These are phyloP conservation scores for Ectemnius cavifrons DNA, from an alignment of 2,888 invertebrate species.

Conservation along the genomic window DNA sequence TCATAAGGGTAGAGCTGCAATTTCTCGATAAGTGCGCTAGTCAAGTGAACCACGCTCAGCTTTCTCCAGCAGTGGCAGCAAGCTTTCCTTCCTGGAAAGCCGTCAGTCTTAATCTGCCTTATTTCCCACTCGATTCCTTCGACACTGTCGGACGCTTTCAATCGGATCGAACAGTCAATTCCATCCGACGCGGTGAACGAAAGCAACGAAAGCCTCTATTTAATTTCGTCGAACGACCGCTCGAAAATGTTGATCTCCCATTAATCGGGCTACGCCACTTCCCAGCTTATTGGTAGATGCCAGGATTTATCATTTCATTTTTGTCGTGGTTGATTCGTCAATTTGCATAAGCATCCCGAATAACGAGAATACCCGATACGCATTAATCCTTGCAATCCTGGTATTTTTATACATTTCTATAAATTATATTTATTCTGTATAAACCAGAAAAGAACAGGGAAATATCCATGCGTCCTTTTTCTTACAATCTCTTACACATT, in stretches of 20 bases:
- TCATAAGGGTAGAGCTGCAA: conserved; percentile 41
- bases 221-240: conserved; percentile 21
- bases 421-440: no score
- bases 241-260: background rate
- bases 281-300: background rate
- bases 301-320: background rate
- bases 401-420: no score
- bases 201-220: conserved; percentile 11
- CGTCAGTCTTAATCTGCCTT: conserved; percentile 55
- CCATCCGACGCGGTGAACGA: conserved; percentile 10
- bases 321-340: background rate
- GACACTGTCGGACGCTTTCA: conserved; percentile 16
- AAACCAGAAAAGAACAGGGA: no score
- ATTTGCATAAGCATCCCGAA: background rate
- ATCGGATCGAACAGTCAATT: conserved; percentile 21
- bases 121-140: conserved; percentile 32
- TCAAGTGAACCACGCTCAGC: conserved; percentile 30
- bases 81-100: conserved; percentile 40
- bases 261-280: background rate
- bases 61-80: conserved; percentile 15
- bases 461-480: no score
- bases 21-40: conserved; percentile 42
- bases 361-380: background rate
- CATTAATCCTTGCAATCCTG: no score
- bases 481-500: no score